These are phyloP conservation scores for Palythoa grandis DNA, from an alignment of 92 coral and sea anemone genomes.

Conservation along the genomic window DNA sequence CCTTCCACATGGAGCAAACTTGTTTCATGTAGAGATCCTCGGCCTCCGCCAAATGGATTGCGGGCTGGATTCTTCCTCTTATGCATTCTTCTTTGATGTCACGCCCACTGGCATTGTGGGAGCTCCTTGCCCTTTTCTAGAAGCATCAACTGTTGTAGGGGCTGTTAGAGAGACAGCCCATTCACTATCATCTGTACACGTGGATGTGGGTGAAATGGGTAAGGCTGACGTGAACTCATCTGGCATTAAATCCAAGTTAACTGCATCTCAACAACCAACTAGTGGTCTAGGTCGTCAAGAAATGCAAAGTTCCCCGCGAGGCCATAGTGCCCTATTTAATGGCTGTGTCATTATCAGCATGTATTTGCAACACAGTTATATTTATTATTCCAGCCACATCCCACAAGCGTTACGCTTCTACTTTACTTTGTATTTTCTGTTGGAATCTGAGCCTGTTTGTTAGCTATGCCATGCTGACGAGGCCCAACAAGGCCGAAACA, in stretches of 20 bases:
- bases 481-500: no score
- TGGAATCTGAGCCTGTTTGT: no score
- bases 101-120: neutral
- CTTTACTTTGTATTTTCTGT: no score
- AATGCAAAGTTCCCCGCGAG: no score
- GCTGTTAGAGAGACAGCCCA: neutral
- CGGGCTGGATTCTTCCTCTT: slow-evolving; percentile 18
- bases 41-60: slow-evolving; percentile 8
- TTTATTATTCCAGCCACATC: no score
- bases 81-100: neutral
- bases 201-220: slow-evolving; percentile 1
- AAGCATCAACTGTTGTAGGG: slow-evolving; percentile 1
- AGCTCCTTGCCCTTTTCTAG: neutral
- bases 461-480: no score
- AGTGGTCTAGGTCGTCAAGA: slow-evolving; percentile 42
- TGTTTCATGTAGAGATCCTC: slow-evolving; percentile 42
- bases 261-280: slow-evolving; percentile 44
- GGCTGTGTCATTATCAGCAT: no score
- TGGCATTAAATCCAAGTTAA: slow-evolving; percentile 55
- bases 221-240: slow-evolving; percentile 40
- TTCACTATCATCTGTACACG: slow-evolving; percentile 17
- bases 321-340: no score
- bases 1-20: slow-evolving; percentile 57
- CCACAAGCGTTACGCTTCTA: no score
- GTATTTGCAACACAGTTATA: no score